Evolutionary conservation across 1,140 invertebrate species (phyloP), one percentile per base, ranked within the genome.

Genomic region (Euwallacea fornicatus): DNA sequence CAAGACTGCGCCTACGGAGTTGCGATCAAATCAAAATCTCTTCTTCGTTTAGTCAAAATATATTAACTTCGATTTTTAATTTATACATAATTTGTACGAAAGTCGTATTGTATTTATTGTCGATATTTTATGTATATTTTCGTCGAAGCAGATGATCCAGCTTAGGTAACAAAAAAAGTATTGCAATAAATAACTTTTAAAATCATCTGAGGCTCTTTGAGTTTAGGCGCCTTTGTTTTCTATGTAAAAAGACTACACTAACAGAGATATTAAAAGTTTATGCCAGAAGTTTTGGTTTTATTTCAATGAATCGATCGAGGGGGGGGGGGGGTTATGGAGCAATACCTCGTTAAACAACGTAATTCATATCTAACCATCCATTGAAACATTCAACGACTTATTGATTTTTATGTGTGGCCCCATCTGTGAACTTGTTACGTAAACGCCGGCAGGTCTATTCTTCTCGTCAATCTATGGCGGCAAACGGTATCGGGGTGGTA

Each of bases 61-160:
- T 50, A 46, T 0, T 46, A 50, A 50, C 13, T 2, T 50, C 13
- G 46, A 11, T 50, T 50, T 50, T 50, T 13, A 50, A 50, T 61
- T 69, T 69, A 58, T 73, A 73, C 63, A 61, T 65, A 59, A 16
- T 74, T 75, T 75, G 71, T 75, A 73, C 59, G 63, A 75, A 73
- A 72, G 64, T 46, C 67, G 50, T 66, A 69, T 71, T 75, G 71
- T 75, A 75, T 75, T 75, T 75, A 73, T 75, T 75, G 71, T 71
- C 56, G 50, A 73, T 53, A 61, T 61, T 42, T 43, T 7, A 61
- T 75, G 74, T 75, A 75, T 75, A 75, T 75, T 75, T 73, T 74
- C 43, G 43, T 55, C 63, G 15, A 42, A 72, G 59, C 72, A 60
- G 21, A 33, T 33, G 56, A 73, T 71, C 55, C 59, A 67, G 74